Percentiles rank a stretch among this genome's conserved stretches.
Conservation (phyloP, 2,113 vertebrate species). For the Panthera leo region DNA sequence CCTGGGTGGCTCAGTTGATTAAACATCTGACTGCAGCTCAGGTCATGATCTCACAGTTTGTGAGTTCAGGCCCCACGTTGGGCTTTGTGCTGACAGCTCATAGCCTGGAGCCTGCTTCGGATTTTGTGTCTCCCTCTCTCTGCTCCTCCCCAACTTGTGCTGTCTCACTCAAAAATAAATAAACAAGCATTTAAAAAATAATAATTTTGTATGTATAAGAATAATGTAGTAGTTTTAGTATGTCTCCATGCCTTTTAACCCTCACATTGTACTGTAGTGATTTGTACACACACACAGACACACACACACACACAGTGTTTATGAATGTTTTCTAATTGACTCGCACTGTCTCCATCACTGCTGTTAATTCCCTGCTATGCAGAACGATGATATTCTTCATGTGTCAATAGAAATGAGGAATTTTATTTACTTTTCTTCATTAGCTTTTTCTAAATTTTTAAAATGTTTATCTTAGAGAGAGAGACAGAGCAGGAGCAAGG, state of each 20-base stretch:
- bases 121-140: too few species aligned
- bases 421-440: conserved; percentile 13
- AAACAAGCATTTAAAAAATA: neutral
- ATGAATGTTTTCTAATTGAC: neutral
- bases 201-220: neutral
- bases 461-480: too few species aligned
- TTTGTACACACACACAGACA: neutral
- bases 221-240: neutral
- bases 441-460: neutral
- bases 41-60: too few species aligned
- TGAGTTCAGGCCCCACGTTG: too few species aligned
- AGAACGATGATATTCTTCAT: neutral
- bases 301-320: neutral
- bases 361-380: neutral
- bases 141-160: too few species aligned
- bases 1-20: too few species aligned
- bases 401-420: neutral
- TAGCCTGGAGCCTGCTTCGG: too few species aligned
- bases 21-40: too few species aligned
- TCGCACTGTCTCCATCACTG: neutral
- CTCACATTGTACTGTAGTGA: neutral
- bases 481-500: too few species aligned
- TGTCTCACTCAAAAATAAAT: neutral
- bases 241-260: neutral
- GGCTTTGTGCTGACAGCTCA: too few species aligned